Conservation (phyloP, 1,140 invertebrate genomes). For the Pemphigus obesinymphae region DNA sequence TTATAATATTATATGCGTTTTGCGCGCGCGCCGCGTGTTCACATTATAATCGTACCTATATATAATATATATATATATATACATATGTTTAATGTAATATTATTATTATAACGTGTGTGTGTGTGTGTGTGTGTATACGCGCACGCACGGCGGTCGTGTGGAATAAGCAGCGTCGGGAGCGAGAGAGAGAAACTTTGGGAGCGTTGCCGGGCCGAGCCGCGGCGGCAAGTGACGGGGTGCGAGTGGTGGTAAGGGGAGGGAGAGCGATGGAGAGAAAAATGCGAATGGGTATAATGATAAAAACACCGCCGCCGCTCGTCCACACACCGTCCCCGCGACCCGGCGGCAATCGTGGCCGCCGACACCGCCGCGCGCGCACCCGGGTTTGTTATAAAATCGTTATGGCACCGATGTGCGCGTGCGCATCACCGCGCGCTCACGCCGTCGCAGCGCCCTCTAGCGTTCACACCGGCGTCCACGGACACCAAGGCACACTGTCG, state of each 20-base stretch:
- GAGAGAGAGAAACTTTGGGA: neutral
- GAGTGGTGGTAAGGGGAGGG: neutral
- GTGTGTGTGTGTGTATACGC: neutral
- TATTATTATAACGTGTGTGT: neutral
- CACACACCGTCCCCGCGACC: neutral
- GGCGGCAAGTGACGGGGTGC: neutral
- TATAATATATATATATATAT: no score
- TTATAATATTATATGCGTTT: no score
- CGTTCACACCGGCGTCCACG: no score
- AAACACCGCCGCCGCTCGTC: neutral
- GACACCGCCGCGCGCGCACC: neutral
- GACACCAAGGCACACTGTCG: neutral
- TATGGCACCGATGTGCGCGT: conserved; percentile 1
- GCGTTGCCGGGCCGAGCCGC: neutral
- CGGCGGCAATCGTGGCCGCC: neutral
- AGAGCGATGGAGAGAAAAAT: neutral
- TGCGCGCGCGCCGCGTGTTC: no score
- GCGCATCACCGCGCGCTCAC: neutral
- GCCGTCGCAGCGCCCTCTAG: neutral
- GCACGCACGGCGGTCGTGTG: neutral
- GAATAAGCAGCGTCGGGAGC: neutral
- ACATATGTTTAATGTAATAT: no score
- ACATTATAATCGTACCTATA: no score
- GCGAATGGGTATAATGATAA: conserved; percentile 18
- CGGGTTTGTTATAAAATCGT: conserved; percentile 6